Conservation (phyloP, 2,888 invertebrate genomes). For the Gandaritis pyraliata region DNA sequence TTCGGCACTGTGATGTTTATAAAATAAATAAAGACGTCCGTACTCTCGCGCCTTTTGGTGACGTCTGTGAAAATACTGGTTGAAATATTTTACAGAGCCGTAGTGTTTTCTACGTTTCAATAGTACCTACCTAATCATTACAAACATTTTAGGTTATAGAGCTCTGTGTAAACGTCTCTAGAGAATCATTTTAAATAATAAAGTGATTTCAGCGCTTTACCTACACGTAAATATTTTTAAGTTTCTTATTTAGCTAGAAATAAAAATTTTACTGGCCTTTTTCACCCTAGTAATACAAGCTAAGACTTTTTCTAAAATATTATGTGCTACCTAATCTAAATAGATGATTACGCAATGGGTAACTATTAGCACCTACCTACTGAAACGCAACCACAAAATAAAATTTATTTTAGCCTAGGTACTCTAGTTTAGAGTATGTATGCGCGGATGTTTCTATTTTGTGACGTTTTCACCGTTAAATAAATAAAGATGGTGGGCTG, state of each 20-base stretch:
- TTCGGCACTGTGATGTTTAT: background rate
- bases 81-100: constrained; percentile 1
- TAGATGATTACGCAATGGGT: no score
- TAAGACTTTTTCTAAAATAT: no score
- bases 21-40: constrained; percentile 32
- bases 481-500: no score
- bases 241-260: background rate
- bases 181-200: constrained; percentile 6
- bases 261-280: no score
- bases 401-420: no score
- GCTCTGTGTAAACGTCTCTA: constrained; percentile 2
- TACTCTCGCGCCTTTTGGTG: constrained; percentile 7
- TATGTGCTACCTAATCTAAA: no score
- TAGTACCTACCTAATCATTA: background rate
- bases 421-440: no score
- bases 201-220: constrained; percentile 34
- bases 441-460: no score
- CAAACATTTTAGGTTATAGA: constrained; percentile 35
- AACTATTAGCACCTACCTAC: no score
- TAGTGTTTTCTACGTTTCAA: background rate
- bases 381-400: no score
- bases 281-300: no score
- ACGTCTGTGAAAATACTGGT: constrained; percentile 16
- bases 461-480: no score
- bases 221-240: background rate